Base-by-base conservation (phyloP, 1,140 invertebrate genomes). In the Leptopilina clavipes region DNA sequence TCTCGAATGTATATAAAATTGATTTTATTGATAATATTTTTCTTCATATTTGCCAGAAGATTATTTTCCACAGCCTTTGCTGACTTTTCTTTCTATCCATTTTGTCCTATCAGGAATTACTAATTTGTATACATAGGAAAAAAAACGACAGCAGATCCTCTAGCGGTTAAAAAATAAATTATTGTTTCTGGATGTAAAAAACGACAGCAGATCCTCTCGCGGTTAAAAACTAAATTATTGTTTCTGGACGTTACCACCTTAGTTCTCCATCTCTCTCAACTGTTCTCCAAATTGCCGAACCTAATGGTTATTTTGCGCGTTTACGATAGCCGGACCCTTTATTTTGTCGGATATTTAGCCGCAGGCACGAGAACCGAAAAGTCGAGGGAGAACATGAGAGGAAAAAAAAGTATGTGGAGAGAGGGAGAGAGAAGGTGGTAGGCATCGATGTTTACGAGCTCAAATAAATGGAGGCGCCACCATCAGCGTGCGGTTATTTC, bases 381-480 rank as follows among this genome's bases (percentile, higher is more conserved):
- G 52, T 31, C 5, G 44, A 71, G 76, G 78, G 70, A 17, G 54
- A n/a, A 75, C n/a, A 48, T 43, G 40, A 72, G 65, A 44, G 44
- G 72, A n/a, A 70, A 44, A 44, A 54, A 45, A 72, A 18, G 77
- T 9, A 77, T 79, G 65, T 77, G 54, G 72, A 78, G 72, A 37
- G 72, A 74, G 71, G 71, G 72, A 5, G 40, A 65, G 14, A 56
- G 45, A 71, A 70, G 73, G 54, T 71, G 71, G 31, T 56, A 80
- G 76, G 82, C 84, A 87, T 86, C 87, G 86, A 87, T 89, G 87
- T 89, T 90, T 90, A 90, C 86, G 87, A 88, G 87, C 83, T 85
- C 84, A 82, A 86, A 87, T 86, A 84, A 89, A 86, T 78, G 87
- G 82, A 83, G 84, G 78, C 84, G 85, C 70, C 75, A 75, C 81